Evolutionary conservation across 2,797 vertebrate genomes (phyloP).

Genomic region (Brachyalestes nurse): DNA sequence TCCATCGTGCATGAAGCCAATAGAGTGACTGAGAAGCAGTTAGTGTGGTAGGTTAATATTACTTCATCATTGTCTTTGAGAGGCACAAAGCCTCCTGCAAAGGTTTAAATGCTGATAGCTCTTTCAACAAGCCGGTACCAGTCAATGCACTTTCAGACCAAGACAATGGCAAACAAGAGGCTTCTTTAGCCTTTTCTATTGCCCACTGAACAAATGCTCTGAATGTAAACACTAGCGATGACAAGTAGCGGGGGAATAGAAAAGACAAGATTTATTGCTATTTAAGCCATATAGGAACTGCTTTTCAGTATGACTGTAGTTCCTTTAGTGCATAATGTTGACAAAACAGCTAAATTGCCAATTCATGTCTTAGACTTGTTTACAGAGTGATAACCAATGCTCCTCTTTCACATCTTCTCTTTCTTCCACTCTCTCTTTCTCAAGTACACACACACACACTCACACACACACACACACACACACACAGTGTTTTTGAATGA

Average conservation of each 20-base stretch:
- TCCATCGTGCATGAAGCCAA: slow-evolving; percentile 1
- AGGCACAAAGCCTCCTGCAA: slow-evolving; percentile 15
- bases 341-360: background rate
- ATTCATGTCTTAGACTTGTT: slow-evolving; percentile 18
- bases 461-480: background rate
- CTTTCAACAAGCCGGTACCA: slow-evolving; percentile 56
- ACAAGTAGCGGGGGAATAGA: slow-evolving; percentile 17
- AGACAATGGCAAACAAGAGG: slow-evolving; percentile 51
- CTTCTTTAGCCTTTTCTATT: slow-evolving; percentile 35
- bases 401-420: slow-evolving; percentile 23
- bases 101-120: slow-evolving; percentile 15
- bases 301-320: slow-evolving; percentile 14
- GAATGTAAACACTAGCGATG: slow-evolving; percentile 55
- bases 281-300: slow-evolving; percentile 39
- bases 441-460: background rate
- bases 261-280: slow-evolving; percentile 39
- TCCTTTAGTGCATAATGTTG: background rate
- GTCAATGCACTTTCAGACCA: slow-evolving; percentile 52
- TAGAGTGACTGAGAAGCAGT: slow-evolving; percentile 17
- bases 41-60: slow-evolving; percentile 33
- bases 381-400: background rate
- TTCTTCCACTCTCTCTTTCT: slow-evolving; percentile 27
- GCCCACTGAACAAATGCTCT: slow-evolving; percentile 42
- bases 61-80: slow-evolving; percentile 20
- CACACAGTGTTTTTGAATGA: slow-evolving; percentile 12